phyloP scores from a whole-genome alignment of 2,113 vertebrate species.

The Tyto alba region DNA sequence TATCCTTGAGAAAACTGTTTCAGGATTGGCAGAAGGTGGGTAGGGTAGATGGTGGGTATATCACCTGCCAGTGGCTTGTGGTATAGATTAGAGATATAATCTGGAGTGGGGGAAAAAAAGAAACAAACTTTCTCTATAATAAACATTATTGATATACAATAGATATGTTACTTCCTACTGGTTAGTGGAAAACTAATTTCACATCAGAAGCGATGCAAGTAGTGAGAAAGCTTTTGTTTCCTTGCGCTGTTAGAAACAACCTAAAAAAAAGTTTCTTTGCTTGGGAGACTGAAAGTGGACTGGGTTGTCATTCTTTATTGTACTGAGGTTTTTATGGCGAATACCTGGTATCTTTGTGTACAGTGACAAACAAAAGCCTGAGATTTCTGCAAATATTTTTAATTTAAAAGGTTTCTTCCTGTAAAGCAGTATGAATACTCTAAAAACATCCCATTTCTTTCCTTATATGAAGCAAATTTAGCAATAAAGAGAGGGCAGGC shows the following conservation, averaged over 20 bases:
- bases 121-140: neutral
- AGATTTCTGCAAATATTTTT: neutral
- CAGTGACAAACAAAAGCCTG: neutral
- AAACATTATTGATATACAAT: neutral
- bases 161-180: neutral
- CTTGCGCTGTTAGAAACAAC: neutral
- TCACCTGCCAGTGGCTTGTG: neutral
- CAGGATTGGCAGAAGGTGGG: neutral
- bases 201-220: neutral
- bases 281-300: neutral
- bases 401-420: neutral
- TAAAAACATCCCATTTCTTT: neutral
- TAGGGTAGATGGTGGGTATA: neutral
- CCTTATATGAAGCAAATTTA: neutral
- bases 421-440: neutral
- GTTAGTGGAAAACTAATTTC: neutral
- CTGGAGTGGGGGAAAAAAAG: neutral
- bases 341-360: neutral
- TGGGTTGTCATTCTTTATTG: neutral
- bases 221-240: neutral
- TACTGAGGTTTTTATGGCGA: neutral
- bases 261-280: neutral
- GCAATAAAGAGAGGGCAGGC: neutral
- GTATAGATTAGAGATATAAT: neutral
- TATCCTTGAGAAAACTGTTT: neutral